Evolutionary conservation across 1,140 invertebrate species (phyloP), one percentile per base, ranked within the genome.

Genomic region (Coenobita brevimanus): DNA sequence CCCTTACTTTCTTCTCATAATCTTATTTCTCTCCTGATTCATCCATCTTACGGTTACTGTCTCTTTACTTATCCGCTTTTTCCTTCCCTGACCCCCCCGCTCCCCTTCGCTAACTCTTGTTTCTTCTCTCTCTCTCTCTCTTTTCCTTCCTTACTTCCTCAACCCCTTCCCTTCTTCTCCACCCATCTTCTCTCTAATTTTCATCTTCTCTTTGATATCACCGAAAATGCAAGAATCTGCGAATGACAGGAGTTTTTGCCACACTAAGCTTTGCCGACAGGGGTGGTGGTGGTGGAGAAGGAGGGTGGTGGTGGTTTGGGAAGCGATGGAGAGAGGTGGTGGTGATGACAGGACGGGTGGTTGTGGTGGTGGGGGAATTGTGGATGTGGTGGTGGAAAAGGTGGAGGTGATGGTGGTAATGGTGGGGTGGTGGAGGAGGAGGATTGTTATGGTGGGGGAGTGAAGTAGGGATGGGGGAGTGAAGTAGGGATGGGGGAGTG

Each of bases 61-160:
- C n/a, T n/a, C 54, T n/a, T 57, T n/a, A 10, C n/a, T n/a, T n/a
- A n/a, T 57, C 54, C 13, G 10, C 54, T 57, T 57, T n/a, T 13
- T 57, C 54, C n/a, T 57, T 57, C n/a, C 54, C 54, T 13, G 13
- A 13, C 54, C 54, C n/a, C n/a, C n/a, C n/a, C 54, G 13, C 54
- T 13, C 13, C 54, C 54, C 54, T 57, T 57, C 54, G 10, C 13
- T 57, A 57, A 13, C 54, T 57, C n/a, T 57, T 57, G 54, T 57
- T 57, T 57, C n/a, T 57, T n/a, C 54, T 57, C n/a, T n/a, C n/a
- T 57, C 54, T 57, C 54, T 57, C n/a, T 57, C 54, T 57, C 54
- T n/a, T 57, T 13, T 10, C 54, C n/a, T 57, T 57, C n/a, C 13
- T 57, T n/a, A 57, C n/a, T n/a, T n/a, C n/a, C n/a, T n/a, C n/a